These are phyloP conservation scores for Embiotoca jacksoni DNA, from an alignment of 2,113 vertebrate genomes.

Conservation along the genomic window DNA sequence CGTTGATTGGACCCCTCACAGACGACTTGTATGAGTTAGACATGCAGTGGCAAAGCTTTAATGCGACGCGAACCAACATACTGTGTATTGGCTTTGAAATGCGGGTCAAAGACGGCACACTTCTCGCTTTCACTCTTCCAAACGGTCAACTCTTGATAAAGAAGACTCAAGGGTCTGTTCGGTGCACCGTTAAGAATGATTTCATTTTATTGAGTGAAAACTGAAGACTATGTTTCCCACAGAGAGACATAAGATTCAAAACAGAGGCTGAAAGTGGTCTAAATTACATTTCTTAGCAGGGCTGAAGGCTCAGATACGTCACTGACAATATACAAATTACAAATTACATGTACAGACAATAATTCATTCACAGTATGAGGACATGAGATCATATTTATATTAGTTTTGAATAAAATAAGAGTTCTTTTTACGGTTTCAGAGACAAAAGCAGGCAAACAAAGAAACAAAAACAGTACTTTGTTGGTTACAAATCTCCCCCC, in stretches of 20 bases:
- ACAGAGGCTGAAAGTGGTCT: constrained; percentile 47
- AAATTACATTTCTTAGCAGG: constrained; percentile 51
- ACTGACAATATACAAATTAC: constrained; percentile 55
- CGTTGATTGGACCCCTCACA: constrained; percentile 40
- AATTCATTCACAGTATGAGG: constrained; percentile 53
- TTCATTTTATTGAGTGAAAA: constrained; percentile 77
- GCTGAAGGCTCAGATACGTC: constrained; percentile 44
- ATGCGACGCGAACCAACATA: constrained; percentile 57
- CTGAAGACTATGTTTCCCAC: constrained; percentile 51
- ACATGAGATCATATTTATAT: constrained; percentile 57
- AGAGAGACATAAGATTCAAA: constrained; percentile 65
- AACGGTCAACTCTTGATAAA: constrained; percentile 54
- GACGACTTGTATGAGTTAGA: constrained; percentile 51
- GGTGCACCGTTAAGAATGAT: constrained; percentile 65
- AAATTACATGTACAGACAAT: constrained; percentile 50
- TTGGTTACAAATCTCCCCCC: neutral
- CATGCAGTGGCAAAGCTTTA: constrained; percentile 69
- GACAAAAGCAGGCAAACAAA: constrained; percentile 62
- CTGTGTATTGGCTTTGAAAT: constrained; percentile 3
- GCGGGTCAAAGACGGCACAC: constrained; percentile 29
- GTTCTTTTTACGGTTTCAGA: constrained; percentile 40
- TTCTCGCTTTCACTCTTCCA: constrained; percentile 31
- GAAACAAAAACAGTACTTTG: constrained; percentile 43
- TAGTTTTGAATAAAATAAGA: constrained; percentile 50
- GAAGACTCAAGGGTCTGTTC: constrained; percentile 76